Evolutionary conservation across 2,797 vertebrate genomes (phyloP), one percentile per base, ranked within the genome.

Genomic region (Phalloptychus januarius): DNA sequence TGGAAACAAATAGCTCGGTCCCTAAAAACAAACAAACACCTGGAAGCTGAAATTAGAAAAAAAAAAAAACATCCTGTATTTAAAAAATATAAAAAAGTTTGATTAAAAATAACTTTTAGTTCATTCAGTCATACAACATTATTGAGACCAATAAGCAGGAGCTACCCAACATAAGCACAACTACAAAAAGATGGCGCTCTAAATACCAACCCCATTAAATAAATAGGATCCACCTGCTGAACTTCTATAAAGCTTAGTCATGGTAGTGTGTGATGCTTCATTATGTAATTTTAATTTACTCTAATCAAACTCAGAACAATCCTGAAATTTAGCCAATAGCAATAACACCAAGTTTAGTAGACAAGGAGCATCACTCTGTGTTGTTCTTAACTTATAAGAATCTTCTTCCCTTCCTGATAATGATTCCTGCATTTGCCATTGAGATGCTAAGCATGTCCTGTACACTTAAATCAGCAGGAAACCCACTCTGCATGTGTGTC

Each of bases 401-500:
- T 91, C 80, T 86, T 87, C 82, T 36, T 73, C 79, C 88, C 82
- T 76, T 87, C 78, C 85, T 86, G 87, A 89, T 93, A 93, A 93
- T 92, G 90, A 93, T 83, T 86, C 88, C 90, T 94, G 91, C 89
- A 91, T 94, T 94, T 94, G 87, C 86, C 85, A 90, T 87, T 85
- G 81, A 79, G 83, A 94, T 93, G 89, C 91, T 85, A 89, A 83
- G 70, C 87, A 87, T 92, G 89, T 86, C 88, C 87, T 78, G 75
- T 83, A 82, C 79, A 77, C 81, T 88, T 88, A 91, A 91, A 79
- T 83, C 81, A 83, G 83, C 75, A 78, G 78, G 80, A 80, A 86
- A 81, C 79, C 76, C 75, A n/a, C 4, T 45, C 10, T 69, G 65
- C 13, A n/a, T 72, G 36, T 5, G 8, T 63, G 12, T 54, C 42